Evolutionary conservation across 23 tunicate species (phyloP).

Genomic region (Corella eumyota): DNA sequence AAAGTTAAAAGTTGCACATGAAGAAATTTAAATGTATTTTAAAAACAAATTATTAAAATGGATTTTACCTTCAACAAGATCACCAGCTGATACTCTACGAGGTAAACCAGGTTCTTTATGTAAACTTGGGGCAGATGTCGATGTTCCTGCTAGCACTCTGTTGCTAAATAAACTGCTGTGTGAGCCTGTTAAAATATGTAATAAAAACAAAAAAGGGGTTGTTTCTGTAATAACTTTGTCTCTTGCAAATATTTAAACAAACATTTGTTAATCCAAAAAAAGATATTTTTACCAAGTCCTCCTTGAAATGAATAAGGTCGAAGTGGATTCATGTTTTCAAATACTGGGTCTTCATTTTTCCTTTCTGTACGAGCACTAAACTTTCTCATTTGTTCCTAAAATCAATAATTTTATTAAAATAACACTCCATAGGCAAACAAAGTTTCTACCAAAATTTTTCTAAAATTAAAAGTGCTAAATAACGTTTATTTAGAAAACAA

Average conservation of each 20-base stretch:
- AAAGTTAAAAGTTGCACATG: too few relatives aligned
- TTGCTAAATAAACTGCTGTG: conserved; percentile 81
- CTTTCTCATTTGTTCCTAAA: conserved; percentile 8
- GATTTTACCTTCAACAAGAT: conserved; percentile 3
- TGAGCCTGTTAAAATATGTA: conserved; percentile 40
- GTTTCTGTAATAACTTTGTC: too few relatives aligned
- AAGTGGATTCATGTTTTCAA: conserved; percentile 2
- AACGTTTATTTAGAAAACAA: not conserved
- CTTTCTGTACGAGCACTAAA: conserved; percentile 8
- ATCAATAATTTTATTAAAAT: not conserved
- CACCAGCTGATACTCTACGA: conserved; percentile 1
- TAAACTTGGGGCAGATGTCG: conserved; percentile 40
- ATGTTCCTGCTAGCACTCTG: conserved; percentile 56
- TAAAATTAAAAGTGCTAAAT: too few relatives aligned
- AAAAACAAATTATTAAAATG: too few relatives aligned
- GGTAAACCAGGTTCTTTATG: conserved; percentile 4
- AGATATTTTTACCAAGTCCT: conserved; percentile 39
- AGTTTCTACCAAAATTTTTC: too few relatives aligned
- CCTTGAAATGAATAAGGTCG: conserved; percentile 44
- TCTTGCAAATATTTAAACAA: too few relatives aligned
- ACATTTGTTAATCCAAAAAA: not conserved
- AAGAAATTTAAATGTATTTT: too few relatives aligned
- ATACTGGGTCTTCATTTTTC: not conserved
- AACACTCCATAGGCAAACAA: too few relatives aligned
- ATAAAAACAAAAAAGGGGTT: not conserved